Evolutionary conservation across 2,888 invertebrate genomes (phyloP).

Genomic region (Scelioninae gen. 1): DNA sequence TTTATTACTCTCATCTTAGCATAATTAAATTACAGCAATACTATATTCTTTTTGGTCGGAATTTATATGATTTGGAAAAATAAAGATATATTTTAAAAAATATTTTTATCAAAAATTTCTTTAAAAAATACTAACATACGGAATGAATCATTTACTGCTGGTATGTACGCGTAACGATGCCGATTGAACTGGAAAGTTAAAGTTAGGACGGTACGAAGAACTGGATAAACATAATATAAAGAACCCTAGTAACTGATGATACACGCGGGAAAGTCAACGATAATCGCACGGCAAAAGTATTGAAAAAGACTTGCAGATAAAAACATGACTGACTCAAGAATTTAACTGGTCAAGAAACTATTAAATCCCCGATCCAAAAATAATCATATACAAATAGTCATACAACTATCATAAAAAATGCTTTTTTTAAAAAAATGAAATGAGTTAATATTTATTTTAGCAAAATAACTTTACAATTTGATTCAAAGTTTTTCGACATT

Average conservation of each 20-base stretch:
- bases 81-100: background rate
- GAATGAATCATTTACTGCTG: constrained; percentile 3
- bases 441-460: too few species aligned
- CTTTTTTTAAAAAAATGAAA: too few species aligned
- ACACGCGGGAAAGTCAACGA: constrained; percentile 66
- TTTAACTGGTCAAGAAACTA: constrained; percentile 28
- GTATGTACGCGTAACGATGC: constrained; percentile 5
- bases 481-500: background rate
- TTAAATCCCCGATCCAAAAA: constrained; percentile 18
- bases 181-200: constrained; percentile 30
- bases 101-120: background rate
- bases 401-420: too few species aligned
- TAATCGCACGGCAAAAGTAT: constrained; percentile 36
- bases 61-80: background rate
- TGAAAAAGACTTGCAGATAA: constrained; percentile 32
- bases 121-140: background rate
- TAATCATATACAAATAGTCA: background rate
- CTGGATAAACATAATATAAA: constrained; percentile 73
- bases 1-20: too few species aligned
- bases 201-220: constrained; percentile 49
- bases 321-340: constrained; percentile 35
- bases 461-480: too few species aligned
- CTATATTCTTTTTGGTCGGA: background rate
- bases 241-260: constrained; percentile 68
- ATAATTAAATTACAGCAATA: too few species aligned